phyloP scores from a whole-genome alignment of 2,888 invertebrate genomes.

The Agriopis aurantiaria region DNA sequence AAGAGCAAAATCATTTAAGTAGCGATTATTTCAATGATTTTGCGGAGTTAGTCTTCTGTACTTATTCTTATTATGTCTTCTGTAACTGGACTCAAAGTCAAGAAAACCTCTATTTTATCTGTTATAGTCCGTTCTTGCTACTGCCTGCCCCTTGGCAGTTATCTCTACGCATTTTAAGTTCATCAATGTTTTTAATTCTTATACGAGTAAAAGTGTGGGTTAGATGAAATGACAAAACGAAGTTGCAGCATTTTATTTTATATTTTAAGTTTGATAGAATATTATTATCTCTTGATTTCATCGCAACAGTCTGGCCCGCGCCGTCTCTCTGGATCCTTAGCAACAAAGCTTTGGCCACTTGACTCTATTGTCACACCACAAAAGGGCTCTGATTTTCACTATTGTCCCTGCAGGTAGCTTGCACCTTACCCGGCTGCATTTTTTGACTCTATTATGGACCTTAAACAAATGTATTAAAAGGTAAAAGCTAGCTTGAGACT shows the following conservation, averaged over 20 bases:
- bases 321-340: constrained; percentile 1
- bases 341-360: constrained; percentile 69
- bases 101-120: too few species aligned
- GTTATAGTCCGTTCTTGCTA: too few species aligned
- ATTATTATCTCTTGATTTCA: not conserved
- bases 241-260: not conserved
- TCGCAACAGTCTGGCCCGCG: constrained; percentile 11
- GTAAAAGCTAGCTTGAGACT: not conserved
- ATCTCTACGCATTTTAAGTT: too few species aligned
- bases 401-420: constrained; percentile 72
- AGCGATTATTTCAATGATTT: too few species aligned
- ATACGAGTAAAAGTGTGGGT: too few species aligned
- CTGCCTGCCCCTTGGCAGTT: too few species aligned
- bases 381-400: constrained; percentile 70
- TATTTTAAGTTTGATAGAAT: not conserved
- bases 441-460: not conserved
- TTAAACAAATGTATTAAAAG: constrained; percentile 1
- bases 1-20: too few species aligned
- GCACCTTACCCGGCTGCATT: constrained; percentile 33
- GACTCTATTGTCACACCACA: constrained; percentile 71
- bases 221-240: too few species aligned
- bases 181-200: too few species aligned
- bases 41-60: too few species aligned
- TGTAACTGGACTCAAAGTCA: too few species aligned
- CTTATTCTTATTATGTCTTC: too few species aligned